These are phyloP conservation scores for Eurosta solidaginis DNA, from an alignment of 1,140 invertebrate species.

Conservation along the genomic window DNA sequence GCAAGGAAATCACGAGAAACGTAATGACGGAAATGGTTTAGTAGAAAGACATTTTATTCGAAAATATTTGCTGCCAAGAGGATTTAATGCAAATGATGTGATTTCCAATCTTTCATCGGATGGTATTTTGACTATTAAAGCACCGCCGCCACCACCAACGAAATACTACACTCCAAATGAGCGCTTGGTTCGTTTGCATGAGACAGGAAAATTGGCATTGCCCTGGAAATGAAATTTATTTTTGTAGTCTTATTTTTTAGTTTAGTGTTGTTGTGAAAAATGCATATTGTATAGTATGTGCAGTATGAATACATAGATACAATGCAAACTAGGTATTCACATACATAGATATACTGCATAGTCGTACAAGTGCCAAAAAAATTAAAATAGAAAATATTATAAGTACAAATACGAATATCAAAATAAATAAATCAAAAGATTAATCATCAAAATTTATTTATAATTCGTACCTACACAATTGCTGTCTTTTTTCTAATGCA, in stretches of 20 bases:
- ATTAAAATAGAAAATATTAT: no score
- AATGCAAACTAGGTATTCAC: no score
- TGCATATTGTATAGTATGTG: no score
- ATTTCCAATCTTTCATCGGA: conserved; percentile 75
- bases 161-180: conserved; percentile 48
- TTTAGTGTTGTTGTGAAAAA: no score
- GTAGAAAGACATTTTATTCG: conserved; percentile 77
- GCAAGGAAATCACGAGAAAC: conserved; percentile 82
- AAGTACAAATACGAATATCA: no score
- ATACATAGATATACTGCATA: no score
- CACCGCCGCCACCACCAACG: conserved; percentile 63
- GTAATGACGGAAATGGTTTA: conserved; percentile 75
- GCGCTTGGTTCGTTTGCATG: conserved; percentile 47
- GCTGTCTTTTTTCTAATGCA: background rate
- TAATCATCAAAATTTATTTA: no score
- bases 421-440: no score
- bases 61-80: conserved; percentile 65
- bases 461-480: background rate
- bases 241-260: no score
- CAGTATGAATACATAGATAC: no score
- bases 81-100: conserved; percentile 70
- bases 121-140: conserved; percentile 75
- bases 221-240: conserved; percentile 47
- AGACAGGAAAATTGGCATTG: conserved; percentile 51
- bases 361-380: no score